A percentile compares a stretch with the other conserved stretches of the same genome.
Conservation (phyloP, 2,797 vertebrate species). For the Huso huso region DNA sequence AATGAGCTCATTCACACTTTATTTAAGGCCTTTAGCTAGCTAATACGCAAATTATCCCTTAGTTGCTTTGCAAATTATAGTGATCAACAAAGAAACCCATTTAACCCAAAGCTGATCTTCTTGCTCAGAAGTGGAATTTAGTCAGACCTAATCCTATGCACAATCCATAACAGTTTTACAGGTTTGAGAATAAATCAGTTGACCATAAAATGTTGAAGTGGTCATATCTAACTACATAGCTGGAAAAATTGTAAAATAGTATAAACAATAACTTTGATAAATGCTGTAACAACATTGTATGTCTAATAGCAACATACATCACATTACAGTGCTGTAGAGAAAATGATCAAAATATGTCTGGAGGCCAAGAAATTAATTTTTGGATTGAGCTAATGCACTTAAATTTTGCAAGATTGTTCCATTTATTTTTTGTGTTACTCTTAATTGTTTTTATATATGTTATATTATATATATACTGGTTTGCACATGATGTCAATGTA, state of each 20-base stretch:
- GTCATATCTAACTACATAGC: not conserved
- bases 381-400: constrained; percentile 1
- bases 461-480: too few relatives aligned
- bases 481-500: too few relatives aligned
- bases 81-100: too few relatives aligned
- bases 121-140: too few relatives aligned
- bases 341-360: not conserved
- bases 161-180: not conserved
- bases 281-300: constrained; percentile 1
- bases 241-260: not conserved
- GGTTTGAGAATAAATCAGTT: not conserved
- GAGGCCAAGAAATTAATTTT: not conserved
- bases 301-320: not conserved
- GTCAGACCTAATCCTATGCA: too few relatives aligned
- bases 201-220: not conserved
- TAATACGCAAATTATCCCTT: too few relatives aligned
- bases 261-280: not conserved
- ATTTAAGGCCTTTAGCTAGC: too few relatives aligned
- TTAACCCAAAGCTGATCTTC: too few relatives aligned
- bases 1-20: too few relatives aligned
- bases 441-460: too few relatives aligned
- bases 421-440: too few relatives aligned
- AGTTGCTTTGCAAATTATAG: too few relatives aligned
- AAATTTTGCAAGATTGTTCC: not conserved
- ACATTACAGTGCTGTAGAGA: not conserved